phyloP scores from a whole-genome alignment of 2,113 vertebrate genomes.

The Danionella cerebrum region DNA sequence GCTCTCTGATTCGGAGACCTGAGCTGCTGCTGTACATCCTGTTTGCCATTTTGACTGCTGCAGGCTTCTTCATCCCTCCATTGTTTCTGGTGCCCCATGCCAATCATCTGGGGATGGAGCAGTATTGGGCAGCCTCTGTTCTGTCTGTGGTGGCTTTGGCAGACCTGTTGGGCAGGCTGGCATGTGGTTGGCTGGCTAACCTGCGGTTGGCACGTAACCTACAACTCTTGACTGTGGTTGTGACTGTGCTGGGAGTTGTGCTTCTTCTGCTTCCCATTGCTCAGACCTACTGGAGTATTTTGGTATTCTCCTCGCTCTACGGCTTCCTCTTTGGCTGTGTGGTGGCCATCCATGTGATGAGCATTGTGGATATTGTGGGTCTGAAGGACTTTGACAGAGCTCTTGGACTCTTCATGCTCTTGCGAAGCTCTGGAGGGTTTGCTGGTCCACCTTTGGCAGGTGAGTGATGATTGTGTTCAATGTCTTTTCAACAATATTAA shows the following conservation, averaged over 20 bases:
- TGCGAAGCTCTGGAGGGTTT: conserved; percentile 64
- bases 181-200: conserved; percentile 65
- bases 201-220: conserved; percentile 58
- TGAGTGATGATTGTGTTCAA: conserved; percentile 31
- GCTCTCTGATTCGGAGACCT: conserved; percentile 46
- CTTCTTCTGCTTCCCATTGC: conserved; percentile 62
- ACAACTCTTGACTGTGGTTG: conserved; percentile 59
- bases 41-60: conserved; percentile 62
- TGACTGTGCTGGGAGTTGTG: conserved; percentile 54
- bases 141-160: conserved; percentile 59
- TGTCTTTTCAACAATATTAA: too few species aligned
- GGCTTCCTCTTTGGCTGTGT: conserved; percentile 69
- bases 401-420: conserved; percentile 67
- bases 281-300: conserved; percentile 51
- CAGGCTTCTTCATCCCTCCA: conserved; percentile 63
- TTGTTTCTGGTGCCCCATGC: conserved; percentile 66
- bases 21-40: conserved; percentile 62
- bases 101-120: conserved; percentile 55
- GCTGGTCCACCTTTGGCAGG: conserved; percentile 57
- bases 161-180: conserved; percentile 60
- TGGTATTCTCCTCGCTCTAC: conserved; percentile 57
- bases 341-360: conserved; percentile 62
- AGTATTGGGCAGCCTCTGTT: conserved; percentile 61
- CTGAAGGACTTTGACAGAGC: conserved; percentile 63
- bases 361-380: conserved; percentile 64